Conservation (phyloP, 2,113 vertebrate genomes). For the Egretta garzetta region DNA sequence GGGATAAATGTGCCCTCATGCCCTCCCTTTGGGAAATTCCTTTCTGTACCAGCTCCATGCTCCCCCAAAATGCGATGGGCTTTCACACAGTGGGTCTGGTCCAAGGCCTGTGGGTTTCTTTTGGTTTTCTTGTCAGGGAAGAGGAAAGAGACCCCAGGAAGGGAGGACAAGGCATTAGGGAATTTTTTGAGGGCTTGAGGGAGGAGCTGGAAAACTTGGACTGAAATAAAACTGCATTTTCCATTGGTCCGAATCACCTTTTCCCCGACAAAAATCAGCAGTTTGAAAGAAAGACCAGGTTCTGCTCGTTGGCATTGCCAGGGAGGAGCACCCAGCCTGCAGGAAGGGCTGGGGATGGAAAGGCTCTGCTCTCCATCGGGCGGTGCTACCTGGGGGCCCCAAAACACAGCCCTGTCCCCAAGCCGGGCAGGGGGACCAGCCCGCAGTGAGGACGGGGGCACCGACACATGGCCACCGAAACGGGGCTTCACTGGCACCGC, state of each 20-base stretch:
- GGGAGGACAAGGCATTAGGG: not conserved
- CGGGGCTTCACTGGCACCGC: fast-evolving
- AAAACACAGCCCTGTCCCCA: fast-evolving
- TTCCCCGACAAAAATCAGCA: not conserved
- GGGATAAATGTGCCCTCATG: not conserved
- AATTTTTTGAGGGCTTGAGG: not conserved
- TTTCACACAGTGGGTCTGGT: not conserved
- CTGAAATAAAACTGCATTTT: not conserved
- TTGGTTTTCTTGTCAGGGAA: not conserved
- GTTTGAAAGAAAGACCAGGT: not conserved
- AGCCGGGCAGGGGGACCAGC: fast-evolving
- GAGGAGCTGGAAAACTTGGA: not conserved
- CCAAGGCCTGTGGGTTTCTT: not conserved
- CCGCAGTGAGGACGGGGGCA: fast-evolving
- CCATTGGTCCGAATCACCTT: not conserved
- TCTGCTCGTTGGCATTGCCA: not conserved
- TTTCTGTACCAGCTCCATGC: fast-evolving
- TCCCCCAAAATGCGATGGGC: fast-evolving
- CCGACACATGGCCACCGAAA: not conserved
- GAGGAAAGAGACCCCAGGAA: not conserved
- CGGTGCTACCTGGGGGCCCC: not conserved
- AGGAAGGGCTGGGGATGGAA: not conserved
- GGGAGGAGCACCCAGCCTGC: not conserved
- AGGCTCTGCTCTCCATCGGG: not conserved
- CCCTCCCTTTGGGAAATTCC: fast-evolving